Evolutionary conservation across 2,888 invertebrate genomes (phyloP).

Genomic region (Cotesia congregata): DNA sequence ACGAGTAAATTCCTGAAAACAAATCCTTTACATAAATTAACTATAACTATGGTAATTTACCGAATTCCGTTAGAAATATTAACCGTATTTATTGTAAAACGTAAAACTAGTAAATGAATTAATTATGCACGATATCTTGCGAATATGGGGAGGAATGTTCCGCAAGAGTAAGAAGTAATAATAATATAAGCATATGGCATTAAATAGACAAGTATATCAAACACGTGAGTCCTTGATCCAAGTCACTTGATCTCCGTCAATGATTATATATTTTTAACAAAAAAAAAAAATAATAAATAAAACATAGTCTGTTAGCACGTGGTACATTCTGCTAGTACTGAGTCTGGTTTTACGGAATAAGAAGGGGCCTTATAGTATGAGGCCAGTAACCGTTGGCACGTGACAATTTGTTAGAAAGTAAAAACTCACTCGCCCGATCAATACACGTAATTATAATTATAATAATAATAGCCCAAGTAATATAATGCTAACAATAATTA

Average conservation of each 20-base stretch:
- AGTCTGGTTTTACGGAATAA: background rate
- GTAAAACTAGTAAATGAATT: too few species aligned
- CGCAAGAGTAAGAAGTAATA: too few species aligned
- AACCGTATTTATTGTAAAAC: too few species aligned
- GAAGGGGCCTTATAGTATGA: background rate
- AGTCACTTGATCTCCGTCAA: slow-evolving; percentile 2
- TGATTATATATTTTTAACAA: background rate
- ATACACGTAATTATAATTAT: background rate
- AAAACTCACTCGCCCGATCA: background rate
- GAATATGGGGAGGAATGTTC: too few species aligned
- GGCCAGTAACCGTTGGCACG: slow-evolving; percentile 24
- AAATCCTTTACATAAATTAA: too few species aligned
- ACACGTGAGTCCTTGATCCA: slow-evolving; percentile 19
- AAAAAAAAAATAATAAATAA: slow-evolving; percentile 5
- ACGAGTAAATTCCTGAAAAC: too few species aligned
- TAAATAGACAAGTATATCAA: background rate
- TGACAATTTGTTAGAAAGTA: slow-evolving; percentile 42
- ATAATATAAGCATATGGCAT: too few species aligned
- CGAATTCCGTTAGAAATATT: too few species aligned
- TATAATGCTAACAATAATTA: background rate
- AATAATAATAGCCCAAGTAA: background rate
- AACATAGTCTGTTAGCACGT: background rate
- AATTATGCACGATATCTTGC: too few species aligned
- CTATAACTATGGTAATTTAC: too few species aligned
- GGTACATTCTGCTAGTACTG: background rate